These are phyloP conservation scores for Astropecten irregularis DNA, from an alignment of 53 echinoderm and acorn worm species.

Conservation along the genomic window DNA sequence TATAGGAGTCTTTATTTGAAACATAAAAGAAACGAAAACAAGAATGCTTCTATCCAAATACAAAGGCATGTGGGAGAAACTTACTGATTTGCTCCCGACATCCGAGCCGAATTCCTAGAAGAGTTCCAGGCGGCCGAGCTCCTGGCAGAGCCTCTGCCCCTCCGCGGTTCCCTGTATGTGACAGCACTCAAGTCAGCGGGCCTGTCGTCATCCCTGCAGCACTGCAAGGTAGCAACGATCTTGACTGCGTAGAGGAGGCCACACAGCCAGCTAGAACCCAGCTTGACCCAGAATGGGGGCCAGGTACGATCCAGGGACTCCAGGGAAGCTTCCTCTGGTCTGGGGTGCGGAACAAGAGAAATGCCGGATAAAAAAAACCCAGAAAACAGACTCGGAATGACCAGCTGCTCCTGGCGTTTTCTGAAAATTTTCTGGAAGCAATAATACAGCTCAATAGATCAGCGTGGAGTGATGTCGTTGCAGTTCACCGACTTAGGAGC, in stretches of 20 bases:
- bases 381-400: too few species aligned
- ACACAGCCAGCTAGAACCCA: constrained; percentile 86
- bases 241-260: constrained; percentile 67
- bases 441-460: too few species aligned
- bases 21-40: too few species aligned
- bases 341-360: constrained; percentile 47
- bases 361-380: too few species aligned
- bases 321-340: constrained; percentile 84
- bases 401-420: too few species aligned
- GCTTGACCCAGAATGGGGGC: constrained; percentile 93
- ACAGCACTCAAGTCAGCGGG: background rate
- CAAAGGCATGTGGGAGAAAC: too few species aligned
- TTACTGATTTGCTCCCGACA: constrained; percentile 1
- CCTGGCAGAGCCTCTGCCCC: background rate
- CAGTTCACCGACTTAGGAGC: too few species aligned
- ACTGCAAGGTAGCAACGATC: constrained; percentile 59
- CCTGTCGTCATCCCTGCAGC: background rate
- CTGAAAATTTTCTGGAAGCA: too few species aligned
- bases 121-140: background rate
- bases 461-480: too few species aligned
- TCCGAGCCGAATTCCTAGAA: background rate
- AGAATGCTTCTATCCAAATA: too few species aligned
- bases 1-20: too few species aligned
- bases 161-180: background rate
- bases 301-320: constrained; percentile 86